Conservation (phyloP, 1,140 invertebrate genomes). For the Drosophila pallidifrons region DNA sequence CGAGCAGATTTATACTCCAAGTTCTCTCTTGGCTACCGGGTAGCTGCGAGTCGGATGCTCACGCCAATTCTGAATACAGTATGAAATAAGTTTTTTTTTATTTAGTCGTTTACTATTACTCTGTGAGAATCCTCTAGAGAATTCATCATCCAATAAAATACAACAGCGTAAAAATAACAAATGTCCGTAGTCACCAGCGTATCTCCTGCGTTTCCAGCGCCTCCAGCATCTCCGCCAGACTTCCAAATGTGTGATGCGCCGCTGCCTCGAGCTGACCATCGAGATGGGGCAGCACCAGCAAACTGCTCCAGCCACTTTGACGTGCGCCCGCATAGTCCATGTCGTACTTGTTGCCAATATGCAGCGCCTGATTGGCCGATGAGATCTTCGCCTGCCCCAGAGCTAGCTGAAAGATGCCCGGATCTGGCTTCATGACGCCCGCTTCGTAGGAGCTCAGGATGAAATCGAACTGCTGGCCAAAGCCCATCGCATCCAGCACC, state of each 20-base stretch:
- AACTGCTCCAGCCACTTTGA: constrained; percentile 90
- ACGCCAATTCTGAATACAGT: too few species aligned
- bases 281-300: constrained; percentile 66
- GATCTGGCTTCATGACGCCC: constrained; percentile 70
- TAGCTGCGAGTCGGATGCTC: not conserved
- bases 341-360: constrained; percentile 92
- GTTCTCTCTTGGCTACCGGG: not conserved
- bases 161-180: not conserved
- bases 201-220: constrained; percentile 56
- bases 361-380: constrained; percentile 89
- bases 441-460: constrained; percentile 78
- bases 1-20: too few species aligned
- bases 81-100: too few species aligned
- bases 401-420: constrained; percentile 63
- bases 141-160: not conserved
- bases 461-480: constrained; percentile 72
- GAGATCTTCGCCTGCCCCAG: constrained; percentile 64
- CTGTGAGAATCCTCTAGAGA: too few species aligned
- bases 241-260: constrained; percentile 44
- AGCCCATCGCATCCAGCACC: constrained; percentile 64
- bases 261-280: not conserved
- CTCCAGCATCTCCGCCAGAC: constrained; percentile 47
- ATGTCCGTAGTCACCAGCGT: constrained; percentile 52
- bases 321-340: constrained; percentile 92
- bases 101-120: too few species aligned